Percentiles rank a stretch among this genome's conserved stretches.
These are phyloP conservation scores for Agonum fuliginosum DNA, from an alignment of 2,888 invertebrate species.

Conservation along the genomic window DNA sequence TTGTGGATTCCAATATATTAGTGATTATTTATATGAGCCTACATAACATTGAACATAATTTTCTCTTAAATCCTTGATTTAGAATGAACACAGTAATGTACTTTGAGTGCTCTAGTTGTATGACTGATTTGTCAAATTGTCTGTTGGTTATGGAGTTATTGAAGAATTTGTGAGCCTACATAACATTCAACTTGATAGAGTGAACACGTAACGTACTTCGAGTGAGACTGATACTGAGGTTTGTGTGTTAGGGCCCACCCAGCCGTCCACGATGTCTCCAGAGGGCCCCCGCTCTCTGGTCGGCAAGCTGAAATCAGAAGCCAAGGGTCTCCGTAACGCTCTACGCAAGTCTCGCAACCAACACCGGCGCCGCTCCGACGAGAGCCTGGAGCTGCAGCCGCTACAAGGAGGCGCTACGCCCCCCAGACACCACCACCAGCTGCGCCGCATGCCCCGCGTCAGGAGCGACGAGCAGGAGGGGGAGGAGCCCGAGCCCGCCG, in stretches of 20 bases:
- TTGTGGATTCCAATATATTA: no score
- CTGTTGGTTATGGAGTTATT: no score
- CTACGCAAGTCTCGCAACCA: conserved; percentile 77
- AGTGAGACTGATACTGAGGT: no score
- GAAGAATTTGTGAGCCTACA: no score
- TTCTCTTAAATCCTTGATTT: no score
- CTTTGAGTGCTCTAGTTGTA: no score
- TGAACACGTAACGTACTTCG: no score
- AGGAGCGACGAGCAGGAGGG: conserved; percentile 82
- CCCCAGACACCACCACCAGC: conserved; percentile 78
- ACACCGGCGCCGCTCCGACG: conserved; percentile 77
- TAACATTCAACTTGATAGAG: no score
- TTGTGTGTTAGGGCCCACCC: conserved; percentile 48
- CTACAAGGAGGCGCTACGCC: conserved; percentile 70
- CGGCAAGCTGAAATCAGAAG: conserved; percentile 88
- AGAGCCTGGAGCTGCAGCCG: conserved; percentile 82
- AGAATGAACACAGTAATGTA: no score
- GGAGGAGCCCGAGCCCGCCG: conserved; percentile 66
- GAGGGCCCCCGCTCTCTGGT: conserved; percentile 82
- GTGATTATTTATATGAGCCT: no score
- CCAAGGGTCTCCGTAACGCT: conserved; percentile 81
- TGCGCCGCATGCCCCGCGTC: conserved; percentile 85
- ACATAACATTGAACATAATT: no score
- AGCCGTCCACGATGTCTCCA: conserved; percentile 29
- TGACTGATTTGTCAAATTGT: no score